Evolutionary conservation across 2,113 vertebrate genomes (phyloP), one percentile per base, ranked within the genome.

Genomic region (Chaetura pelagica): DNA sequence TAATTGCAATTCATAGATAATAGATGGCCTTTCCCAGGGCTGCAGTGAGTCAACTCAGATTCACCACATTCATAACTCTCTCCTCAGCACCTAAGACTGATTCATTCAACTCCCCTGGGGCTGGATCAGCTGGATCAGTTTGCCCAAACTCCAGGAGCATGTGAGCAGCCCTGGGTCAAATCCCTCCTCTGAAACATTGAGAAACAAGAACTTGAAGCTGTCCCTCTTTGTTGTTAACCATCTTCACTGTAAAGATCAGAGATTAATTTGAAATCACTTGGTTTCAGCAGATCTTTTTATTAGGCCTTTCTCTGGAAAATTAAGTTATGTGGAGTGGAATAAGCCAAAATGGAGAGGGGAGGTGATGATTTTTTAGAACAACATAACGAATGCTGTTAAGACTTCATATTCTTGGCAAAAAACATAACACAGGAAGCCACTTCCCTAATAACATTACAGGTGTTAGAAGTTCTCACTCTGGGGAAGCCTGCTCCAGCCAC

Each of bases 31-130:
- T 68, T 94, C 79, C 44, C 0, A 0, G 8, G 22, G 14, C 17
- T 78, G 19, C 22, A 78, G 10, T 10, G 9, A 32, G 10, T 35
- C 32, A 46, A 4, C 14, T 82, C 22, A 73, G 32, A 32, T 58
- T 89, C 21, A 40, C 10, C 38, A 38, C 38, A 38, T 38, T 38
- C 38, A 38, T 38, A 13, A 5, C 23, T 77, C 24, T 85, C 34
- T 74, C 22, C 61, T 64, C 38, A 35, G 15, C 22, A 59, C 6
- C 23, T n/a, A 35, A 40, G 7, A 6, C 17, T 42, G 6, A 2
- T 46, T 13, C 13, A 4, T 61, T 64, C 22, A 20, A 1, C 3
- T 15, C 2, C 1, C 7, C 3, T 2, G 7, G 15, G 13, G 4
- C 10, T 38, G 38, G 7, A 38, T 38, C 38, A 38, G 38, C 13